Evolutionary conservation across 2,888 invertebrate species (phyloP).

Genomic region (Zhuqinia jingwanae): DNA sequence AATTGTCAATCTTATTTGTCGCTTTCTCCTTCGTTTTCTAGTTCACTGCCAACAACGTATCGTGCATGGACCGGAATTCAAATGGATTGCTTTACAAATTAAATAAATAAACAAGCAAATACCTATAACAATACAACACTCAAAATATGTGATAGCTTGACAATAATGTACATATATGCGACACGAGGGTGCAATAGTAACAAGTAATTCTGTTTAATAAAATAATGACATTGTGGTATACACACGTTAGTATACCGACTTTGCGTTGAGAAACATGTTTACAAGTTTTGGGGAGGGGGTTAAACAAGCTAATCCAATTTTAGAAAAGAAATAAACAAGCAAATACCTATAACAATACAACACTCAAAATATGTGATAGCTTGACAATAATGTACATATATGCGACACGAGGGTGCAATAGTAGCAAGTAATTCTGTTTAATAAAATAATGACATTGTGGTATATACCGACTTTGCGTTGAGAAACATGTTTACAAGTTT

Average conservation of each 20-base stretch:
- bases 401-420: too few species aligned
- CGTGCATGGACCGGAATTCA: slow-evolving; percentile 32
- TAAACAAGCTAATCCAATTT: slow-evolving; percentile 50
- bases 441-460: not conserved
- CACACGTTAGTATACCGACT: not conserved
- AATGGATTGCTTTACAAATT: slow-evolving; percentile 22
- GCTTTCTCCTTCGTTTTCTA: slow-evolving; percentile 9
- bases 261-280: not conserved
- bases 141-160: too few species aligned
- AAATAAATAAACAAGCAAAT: slow-evolving; percentile 1
- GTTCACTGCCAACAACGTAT: slow-evolving; percentile 25
- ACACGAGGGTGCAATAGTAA: too few species aligned
- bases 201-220: slow-evolving; percentile 12
- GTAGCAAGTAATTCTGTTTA: slow-evolving; percentile 8
- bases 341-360: too few species aligned
- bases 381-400: too few species aligned
- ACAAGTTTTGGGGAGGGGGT: not conserved
- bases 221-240: not conserved
- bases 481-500: slow-evolving; percentile 21
- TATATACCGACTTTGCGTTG: not conserved
- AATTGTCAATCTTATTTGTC: slow-evolving; percentile 5
- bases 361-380: too few species aligned
- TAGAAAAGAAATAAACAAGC: not conserved
- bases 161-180: too few species aligned
- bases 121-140: too few species aligned